A percentile compares a stretch with the other conserved stretches of the same genome.
Evolutionary conservation across 2,113 vertebrate species (phyloP).

Genomic region (Siniperca knerii): DNA sequence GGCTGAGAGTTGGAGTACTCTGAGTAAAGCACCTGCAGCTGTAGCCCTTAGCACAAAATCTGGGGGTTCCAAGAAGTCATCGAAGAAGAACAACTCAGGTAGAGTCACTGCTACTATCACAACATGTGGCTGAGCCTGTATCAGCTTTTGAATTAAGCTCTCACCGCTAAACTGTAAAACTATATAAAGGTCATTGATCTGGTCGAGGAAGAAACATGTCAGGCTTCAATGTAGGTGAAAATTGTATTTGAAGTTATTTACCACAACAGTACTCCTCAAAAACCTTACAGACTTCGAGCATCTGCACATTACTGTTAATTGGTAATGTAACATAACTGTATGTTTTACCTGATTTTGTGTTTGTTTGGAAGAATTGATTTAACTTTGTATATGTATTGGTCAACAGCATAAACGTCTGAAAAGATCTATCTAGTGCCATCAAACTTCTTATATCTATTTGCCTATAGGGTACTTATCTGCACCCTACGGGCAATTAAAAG

Average conservation of each 20-base stretch:
- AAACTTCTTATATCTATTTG: not conserved
- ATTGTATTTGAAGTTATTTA: not conserved
- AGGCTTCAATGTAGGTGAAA: not conserved
- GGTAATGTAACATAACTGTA: not conserved
- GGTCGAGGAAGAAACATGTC: not conserved
- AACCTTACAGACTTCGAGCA: not conserved
- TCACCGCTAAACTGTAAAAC: not conserved
- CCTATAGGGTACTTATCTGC: not conserved
- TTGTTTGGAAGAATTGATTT: not conserved
- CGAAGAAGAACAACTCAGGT: constrained; percentile 68
- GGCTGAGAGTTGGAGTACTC: constrained; percentile 57
- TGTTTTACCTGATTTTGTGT: not conserved
- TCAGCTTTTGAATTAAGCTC: not conserved
- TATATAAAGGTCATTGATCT: not conserved
- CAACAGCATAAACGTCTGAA: not conserved
- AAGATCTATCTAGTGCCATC: not conserved
- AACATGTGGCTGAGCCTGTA: not conserved
- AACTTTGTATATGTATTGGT: too few species aligned
- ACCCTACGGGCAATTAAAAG: not conserved
- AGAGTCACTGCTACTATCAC: not conserved
- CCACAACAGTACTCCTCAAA: not conserved
- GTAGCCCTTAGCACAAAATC: constrained; percentile 73
- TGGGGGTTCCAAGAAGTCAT: constrained; percentile 71
- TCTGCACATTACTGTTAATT: not conserved
- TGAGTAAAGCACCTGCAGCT: constrained; percentile 61